Evolutionary conservation across 2,797 vertebrate genomes (phyloP).

Genomic region (Psittacula derbiana): DNA sequence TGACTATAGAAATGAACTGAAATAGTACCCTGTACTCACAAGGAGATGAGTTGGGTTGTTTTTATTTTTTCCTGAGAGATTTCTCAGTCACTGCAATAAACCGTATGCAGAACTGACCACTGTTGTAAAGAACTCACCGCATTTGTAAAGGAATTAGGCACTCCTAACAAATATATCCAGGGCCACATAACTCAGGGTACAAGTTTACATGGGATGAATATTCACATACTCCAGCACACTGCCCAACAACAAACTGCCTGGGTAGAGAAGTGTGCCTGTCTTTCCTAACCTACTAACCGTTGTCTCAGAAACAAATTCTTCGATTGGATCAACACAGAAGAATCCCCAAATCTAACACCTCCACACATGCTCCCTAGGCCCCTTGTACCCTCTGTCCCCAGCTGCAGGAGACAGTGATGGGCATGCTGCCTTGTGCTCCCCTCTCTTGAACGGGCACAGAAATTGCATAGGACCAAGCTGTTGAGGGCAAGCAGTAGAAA

Average conservation of each 20-base stretch:
- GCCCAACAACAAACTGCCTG: background rate
- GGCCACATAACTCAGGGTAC: background rate
- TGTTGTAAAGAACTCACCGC: background rate
- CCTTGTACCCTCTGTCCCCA: rapidly evolving
- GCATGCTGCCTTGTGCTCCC: rapidly evolving
- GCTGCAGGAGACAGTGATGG: background rate
- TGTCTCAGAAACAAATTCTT: background rate
- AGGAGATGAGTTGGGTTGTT: background rate
- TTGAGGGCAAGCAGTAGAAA: background rate
- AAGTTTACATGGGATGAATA: background rate
- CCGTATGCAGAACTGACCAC: background rate
- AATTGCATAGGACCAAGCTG: background rate
- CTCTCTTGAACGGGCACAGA: rapidly evolving
- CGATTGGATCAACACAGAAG: background rate
- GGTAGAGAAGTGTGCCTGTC: background rate
- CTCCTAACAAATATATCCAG: background rate
- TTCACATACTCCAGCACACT: background rate
- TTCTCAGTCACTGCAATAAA: background rate
- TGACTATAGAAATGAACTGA: background rate
- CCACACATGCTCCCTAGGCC: background rate
- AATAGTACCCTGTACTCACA: background rate
- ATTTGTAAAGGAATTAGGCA: background rate
- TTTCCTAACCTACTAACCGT: background rate
- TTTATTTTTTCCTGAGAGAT: background rate
- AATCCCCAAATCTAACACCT: background rate